Percentiles rank a stretch among this genome's conserved stretches.
Evolutionary conservation across 1,140 invertebrate species (phyloP).

Genomic region (Dendroctonus ponderosae): DNA sequence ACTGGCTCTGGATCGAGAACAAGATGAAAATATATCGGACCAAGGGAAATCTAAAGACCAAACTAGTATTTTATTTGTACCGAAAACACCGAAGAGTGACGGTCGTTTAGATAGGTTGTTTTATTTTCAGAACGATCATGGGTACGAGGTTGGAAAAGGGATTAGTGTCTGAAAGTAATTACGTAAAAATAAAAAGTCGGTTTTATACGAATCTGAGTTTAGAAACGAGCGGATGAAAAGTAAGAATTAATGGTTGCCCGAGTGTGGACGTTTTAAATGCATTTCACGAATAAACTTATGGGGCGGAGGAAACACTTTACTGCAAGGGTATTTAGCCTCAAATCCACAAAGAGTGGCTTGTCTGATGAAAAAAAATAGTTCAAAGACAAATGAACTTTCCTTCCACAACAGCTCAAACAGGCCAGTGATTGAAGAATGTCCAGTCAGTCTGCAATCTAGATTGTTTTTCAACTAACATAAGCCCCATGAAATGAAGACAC

Average conservation of each 20-base stretch:
- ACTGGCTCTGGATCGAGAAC: too few relatives aligned
- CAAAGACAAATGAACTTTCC: not conserved
- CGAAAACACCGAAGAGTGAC: constrained; percentile 12
- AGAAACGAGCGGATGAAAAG: constrained; percentile 18
- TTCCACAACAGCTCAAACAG: too few relatives aligned
- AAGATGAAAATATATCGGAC: not conserved
- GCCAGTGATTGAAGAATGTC: too few relatives aligned
- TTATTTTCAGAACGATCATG: constrained; percentile 23
- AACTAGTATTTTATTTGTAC: constrained; percentile 18
- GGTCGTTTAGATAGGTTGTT: constrained; percentile 16
- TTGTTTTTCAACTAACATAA: too few relatives aligned
- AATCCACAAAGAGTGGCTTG: too few relatives aligned
- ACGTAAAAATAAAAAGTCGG: constrained; percentile 22
- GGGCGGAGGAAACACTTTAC: not conserved
- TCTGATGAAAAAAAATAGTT: not conserved
- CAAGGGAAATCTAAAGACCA: constrained; percentile 11
- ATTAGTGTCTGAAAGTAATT: constrained; percentile 24
- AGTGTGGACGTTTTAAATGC: constrained; percentile 9
- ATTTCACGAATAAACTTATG: not conserved
- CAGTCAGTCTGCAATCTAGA: too few relatives aligned
- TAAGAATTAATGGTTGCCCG: constrained; percentile 13
- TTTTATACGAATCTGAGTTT: constrained; percentile 21
- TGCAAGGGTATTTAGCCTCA: not conserved
- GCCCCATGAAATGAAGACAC: too few relatives aligned
- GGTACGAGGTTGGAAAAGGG: constrained; percentile 15